Conservation (phyloP, 2,888 invertebrate species). For the Pristionchus exspectatus region DNA sequence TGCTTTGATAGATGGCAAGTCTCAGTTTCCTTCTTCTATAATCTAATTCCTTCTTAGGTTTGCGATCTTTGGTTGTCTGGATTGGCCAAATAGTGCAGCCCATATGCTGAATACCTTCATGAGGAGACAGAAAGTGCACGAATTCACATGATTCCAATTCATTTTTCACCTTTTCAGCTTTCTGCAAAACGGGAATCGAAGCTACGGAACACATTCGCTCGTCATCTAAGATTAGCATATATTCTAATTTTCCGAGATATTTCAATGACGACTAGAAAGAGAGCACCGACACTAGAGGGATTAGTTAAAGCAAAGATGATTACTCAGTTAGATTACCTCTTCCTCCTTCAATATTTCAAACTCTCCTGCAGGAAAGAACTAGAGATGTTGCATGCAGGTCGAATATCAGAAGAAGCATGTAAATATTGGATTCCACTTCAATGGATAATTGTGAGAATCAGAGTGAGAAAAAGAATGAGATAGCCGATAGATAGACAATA, state of each 20-base stretch:
- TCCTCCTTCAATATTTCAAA: background rate
- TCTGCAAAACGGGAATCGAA: constrained; percentile 7
- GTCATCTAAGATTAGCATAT: constrained; percentile 50
- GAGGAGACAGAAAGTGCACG: constrained; percentile 17
- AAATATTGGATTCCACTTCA: constrained; percentile 53
- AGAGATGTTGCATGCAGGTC: constrained; percentile 19
- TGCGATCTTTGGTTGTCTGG: constrained; percentile 48
- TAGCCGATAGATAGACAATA: background rate
- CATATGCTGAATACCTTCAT: constrained; percentile 53
- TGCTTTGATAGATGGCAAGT: constrained; percentile 15
- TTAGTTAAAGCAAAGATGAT: constrained; percentile 29
- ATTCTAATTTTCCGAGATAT: constrained; percentile 54
- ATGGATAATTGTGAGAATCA: constrained; percentile 55
- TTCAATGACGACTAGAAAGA: constrained; percentile 9
- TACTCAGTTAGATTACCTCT: constrained; percentile 9
- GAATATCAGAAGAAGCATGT: constrained; percentile 46
- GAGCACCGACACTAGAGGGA: constrained; percentile 24
- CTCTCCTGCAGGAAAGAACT: constrained; percentile 38
- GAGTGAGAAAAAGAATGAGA: constrained; percentile 7
- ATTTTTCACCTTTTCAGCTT: constrained; percentile 43
- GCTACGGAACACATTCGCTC: constrained; percentile 51
- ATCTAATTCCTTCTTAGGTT: constrained; percentile 5
- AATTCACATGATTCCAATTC: background rate
- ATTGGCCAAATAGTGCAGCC: constrained; percentile 51
- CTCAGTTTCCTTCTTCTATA: background rate